Percentiles rank a stretch among this genome's conserved stretches.
phyloP scores from a whole-genome alignment of 2,113 vertebrate species.

The Hippotragus niger region DNA sequence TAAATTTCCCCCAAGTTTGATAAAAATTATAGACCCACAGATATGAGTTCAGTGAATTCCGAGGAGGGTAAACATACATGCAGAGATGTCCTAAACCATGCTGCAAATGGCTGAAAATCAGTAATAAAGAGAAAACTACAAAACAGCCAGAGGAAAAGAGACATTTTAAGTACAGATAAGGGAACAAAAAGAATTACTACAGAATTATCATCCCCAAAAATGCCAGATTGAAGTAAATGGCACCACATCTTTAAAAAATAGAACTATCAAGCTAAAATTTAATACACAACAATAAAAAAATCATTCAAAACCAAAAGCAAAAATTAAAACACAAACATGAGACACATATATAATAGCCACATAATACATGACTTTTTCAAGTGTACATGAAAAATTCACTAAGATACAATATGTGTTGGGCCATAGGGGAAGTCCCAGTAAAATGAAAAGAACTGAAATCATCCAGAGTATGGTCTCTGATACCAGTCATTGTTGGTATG shows the following conservation, averaged over 20 bases:
- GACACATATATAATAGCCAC: not conserved
- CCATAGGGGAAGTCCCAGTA: not conserved
- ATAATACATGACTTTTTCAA: not conserved
- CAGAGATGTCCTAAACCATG: not conserved
- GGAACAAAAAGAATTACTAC: not conserved
- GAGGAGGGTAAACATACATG: not conserved
- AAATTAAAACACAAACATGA: not conserved
- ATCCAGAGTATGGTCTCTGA: not conserved
- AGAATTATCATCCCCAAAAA: not conserved
- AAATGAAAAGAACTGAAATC: not conserved
- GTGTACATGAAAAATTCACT: not conserved
- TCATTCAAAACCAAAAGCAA: not conserved
- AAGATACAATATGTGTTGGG: not conserved
- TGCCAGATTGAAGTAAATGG: not conserved
- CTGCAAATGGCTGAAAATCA: not conserved
- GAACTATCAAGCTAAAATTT: not conserved
- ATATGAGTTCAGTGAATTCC: not conserved
- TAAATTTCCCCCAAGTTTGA: not conserved
- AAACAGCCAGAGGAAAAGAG: not conserved
- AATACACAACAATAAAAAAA: not conserved
- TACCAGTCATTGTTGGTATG: not conserved
- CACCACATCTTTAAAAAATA: not conserved
- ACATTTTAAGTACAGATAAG: not conserved
- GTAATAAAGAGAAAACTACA: not conserved
- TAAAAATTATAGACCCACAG: not conserved